Evolutionary conservation across 2,113 vertebrate genomes (phyloP), one percentile per base, ranked within the genome.

Genomic region (Murina feae): DNA sequence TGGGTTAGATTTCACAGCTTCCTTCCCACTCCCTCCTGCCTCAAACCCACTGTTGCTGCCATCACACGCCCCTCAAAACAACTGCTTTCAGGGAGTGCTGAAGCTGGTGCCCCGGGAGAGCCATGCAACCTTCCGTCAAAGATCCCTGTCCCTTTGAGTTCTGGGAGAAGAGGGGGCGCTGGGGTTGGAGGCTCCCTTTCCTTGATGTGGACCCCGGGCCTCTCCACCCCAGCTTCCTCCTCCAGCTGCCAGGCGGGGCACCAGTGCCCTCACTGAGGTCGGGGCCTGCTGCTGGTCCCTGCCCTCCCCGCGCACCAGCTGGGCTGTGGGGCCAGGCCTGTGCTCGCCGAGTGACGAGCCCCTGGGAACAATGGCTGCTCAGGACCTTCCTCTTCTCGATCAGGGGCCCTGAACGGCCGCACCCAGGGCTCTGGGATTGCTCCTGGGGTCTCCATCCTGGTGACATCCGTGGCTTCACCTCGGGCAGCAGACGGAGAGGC

Each of bases 41-140:
- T 58, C 60, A 30, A 3, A 58, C 35, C 66, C 2, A 2, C 58
- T 8, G n/a, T 42, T 90, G 79, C 63, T 93, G 55, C 23, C 55
- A 25, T 96, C 86, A 96, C 95, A 89, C 44, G 60, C 4, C 23
- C 65, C 86, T 78, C 44, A 35, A 76, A 97, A 95, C 93, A 94
- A 69, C 90, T 83, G 20, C 90, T 96, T 84, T 91, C 87, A 89
- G 95, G 87, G 96, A 91, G 65, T 16, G n/a, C 94, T 94, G 96
- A 93, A 94, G 55, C 55, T 58, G 95, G 58, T 21, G 3, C 21
- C 39, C 53, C 2, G 6, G 80, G 88, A 86, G 32, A 91, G 83
- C 79, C 83, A 69, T 71, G 17, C 42, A 25, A 44, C 25, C 55
- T 65, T 75, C 39, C 66, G 49, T 65, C 25, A 89, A 51, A 74